phyloP scores from a whole-genome alignment of 2,888 invertebrate species.

The Coleophora deauratella region DNA sequence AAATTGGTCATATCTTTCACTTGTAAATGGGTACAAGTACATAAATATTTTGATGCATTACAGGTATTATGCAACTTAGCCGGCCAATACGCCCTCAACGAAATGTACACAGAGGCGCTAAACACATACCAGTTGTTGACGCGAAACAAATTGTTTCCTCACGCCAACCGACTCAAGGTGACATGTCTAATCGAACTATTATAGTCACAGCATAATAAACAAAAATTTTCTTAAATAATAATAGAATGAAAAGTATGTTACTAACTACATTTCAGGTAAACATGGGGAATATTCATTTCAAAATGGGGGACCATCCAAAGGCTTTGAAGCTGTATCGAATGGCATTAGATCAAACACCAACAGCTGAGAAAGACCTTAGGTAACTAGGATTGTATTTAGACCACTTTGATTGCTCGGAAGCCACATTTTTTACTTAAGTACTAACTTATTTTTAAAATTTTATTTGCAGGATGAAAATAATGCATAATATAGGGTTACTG shows the following conservation, averaged over 20 bases:
- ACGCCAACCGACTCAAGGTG: slow-evolving; percentile 93
- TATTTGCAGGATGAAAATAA: slow-evolving; percentile 88
- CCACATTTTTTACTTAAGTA: not conserved
- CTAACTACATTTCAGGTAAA: slow-evolving; percentile 71
- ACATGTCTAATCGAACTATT: slow-evolving; percentile 2
- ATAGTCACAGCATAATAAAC: too few species aligned
- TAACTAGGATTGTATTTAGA: slow-evolving; percentile 32
- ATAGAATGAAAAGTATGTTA: too few species aligned
- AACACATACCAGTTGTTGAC: slow-evolving; percentile 97
- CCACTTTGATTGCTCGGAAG: not conserved
- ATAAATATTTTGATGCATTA: slow-evolving; percentile 13
- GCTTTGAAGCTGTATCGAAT: slow-evolving; percentile 98
- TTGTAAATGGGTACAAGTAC: too few species aligned
- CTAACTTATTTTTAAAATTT: slow-evolving; percentile 2
- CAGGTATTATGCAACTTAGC: slow-evolving; percentile 97
- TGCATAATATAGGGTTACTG: slow-evolving; percentile 97
- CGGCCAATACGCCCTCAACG: slow-evolving; percentile 94
- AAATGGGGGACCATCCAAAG: slow-evolving; percentile 93
- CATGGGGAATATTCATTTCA: slow-evolving; percentile 98
- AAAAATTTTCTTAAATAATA: too few species aligned
- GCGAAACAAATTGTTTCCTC: slow-evolving; percentile 93
- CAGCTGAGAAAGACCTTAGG: slow-evolving; percentile 93
- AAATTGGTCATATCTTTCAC: too few species aligned
- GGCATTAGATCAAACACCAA: slow-evolving; percentile 97
- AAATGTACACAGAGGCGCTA: slow-evolving; percentile 96